These are phyloP conservation scores for Dreissena polymorpha DNA, from an alignment of 1,140 invertebrate species.

Conservation along the genomic window DNA sequence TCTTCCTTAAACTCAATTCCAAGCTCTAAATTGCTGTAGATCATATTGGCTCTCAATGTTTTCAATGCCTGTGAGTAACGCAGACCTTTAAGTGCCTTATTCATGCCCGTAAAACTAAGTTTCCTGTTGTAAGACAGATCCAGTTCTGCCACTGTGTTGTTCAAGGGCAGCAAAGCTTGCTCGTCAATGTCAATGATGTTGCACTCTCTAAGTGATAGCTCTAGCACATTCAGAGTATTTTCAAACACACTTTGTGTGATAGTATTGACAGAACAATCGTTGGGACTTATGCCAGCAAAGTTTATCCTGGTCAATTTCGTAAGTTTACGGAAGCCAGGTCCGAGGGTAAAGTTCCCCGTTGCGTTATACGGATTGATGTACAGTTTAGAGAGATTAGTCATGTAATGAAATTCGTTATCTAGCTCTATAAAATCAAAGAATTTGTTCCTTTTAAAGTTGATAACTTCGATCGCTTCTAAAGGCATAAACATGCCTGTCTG, in stretches of 20 bases:
- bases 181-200: neutral
- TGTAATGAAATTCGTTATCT: neutral
- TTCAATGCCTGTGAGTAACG: neutral
- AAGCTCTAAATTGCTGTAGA: neutral
- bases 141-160: neutral
- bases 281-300: neutral
- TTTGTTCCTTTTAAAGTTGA: slow-evolving; percentile 9
- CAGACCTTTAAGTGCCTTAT: slow-evolving; percentile 20
- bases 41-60: slow-evolving; percentile 28
- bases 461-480: neutral
- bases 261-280: neutral
- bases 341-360: neutral
- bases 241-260: slow-evolving; percentile 10
- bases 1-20: neutral
- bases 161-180: slow-evolving; percentile 21
- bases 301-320: neutral
- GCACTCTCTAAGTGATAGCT: neutral
- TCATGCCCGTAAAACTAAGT: slow-evolving; percentile 39
- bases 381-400: neutral
- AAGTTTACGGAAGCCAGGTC: neutral
- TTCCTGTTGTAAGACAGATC: slow-evolving; percentile 35
- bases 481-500: slow-evolving; percentile 7
- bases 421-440: slow-evolving; percentile 1
- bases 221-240: neutral
- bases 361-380: neutral